Conservation (phyloP, 2,113 vertebrate species). For the Chionomys nivalis region DNA sequence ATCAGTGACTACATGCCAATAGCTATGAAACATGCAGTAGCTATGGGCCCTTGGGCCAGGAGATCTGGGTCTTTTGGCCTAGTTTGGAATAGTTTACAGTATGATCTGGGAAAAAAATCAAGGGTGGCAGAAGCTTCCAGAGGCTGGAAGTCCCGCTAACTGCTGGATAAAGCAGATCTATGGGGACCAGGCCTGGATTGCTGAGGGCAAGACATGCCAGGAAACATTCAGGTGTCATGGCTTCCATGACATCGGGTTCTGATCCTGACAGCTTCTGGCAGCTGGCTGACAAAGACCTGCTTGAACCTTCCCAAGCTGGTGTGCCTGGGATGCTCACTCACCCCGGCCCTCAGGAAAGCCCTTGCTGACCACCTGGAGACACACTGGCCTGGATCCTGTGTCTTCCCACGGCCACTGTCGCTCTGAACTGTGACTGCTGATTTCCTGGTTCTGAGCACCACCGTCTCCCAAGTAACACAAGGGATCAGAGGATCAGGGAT, state of each 20-base stretch:
- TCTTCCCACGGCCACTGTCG: background rate
- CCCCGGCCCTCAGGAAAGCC: background rate
- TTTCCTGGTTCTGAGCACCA: background rate
- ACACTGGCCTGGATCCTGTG: background rate
- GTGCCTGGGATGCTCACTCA: background rate
- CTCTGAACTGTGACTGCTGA: background rate
- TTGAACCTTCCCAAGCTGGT: background rate
- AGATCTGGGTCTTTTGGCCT: background rate
- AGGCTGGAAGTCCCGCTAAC: background rate
- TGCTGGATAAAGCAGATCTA: background rate
- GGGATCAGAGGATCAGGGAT: background rate
- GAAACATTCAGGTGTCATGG: background rate
- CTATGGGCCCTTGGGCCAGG: background rate
- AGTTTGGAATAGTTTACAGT: background rate
- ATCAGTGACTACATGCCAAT: background rate
- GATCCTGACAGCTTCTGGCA: background rate
- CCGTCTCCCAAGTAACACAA: background rate
- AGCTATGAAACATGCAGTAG: background rate
- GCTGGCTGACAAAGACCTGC: background rate
- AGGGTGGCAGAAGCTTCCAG: background rate
- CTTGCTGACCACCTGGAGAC: background rate
- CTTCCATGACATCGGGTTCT: background rate
- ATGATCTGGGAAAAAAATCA: accelerated
- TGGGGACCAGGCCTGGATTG: background rate
- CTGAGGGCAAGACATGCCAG: background rate